Evolutionary conservation across 2,888 invertebrate species (phyloP), one percentile per base, ranked within the genome.

Genomic region (Chaetogeoica ovagalla): DNA sequence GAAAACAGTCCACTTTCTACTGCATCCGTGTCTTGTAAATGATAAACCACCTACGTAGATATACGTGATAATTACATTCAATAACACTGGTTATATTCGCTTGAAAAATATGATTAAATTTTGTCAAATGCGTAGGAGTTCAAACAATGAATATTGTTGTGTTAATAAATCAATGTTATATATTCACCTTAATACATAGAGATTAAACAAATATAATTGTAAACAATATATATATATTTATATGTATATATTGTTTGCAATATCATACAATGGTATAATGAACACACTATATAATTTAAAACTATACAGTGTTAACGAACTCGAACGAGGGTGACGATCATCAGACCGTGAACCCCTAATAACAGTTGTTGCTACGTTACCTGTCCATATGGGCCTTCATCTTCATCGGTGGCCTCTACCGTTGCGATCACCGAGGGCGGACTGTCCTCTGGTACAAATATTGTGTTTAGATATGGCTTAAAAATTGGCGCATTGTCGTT

Each of bases 341-440:
- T 15, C 79, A 55, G 70, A 79, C 70, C 79, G 70, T 71, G 63
- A 79, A 79, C 71, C 79, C 70, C 79, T 63, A 69, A 70, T 79
- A n/a, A n/a, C 55, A 23, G 69, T 77, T 62, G 69, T 77, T 62
- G 69, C 68, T 76, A 60, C 37, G 55, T 60, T 87, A 90, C 94
- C 89, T 96, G 96, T 63, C 96, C 96, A 85, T 95, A 96, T 60
- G 95, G 93, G 69, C 96, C 96, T 87, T 95, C 94, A 85, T 96
- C 96, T 73, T 91, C 90, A 86, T 96, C 96, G 7, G 91, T 93
- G 17, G 96, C 96, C 87, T 95, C 94, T 43, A 96, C 90, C 2
- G 93, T 92, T 19, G 92, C 89, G 69, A 96, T 87, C 82, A 94
- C 88, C 23, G 93, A 91, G 0, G 94, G 93, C 9, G 89, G 87